A percentile compares a stretch with the other conserved stretches of the same genome.
These are phyloP conservation scores for Elephantulus edwardii DNA, from an alignment of 2,113 vertebrate species.

Conservation along the genomic window DNA sequence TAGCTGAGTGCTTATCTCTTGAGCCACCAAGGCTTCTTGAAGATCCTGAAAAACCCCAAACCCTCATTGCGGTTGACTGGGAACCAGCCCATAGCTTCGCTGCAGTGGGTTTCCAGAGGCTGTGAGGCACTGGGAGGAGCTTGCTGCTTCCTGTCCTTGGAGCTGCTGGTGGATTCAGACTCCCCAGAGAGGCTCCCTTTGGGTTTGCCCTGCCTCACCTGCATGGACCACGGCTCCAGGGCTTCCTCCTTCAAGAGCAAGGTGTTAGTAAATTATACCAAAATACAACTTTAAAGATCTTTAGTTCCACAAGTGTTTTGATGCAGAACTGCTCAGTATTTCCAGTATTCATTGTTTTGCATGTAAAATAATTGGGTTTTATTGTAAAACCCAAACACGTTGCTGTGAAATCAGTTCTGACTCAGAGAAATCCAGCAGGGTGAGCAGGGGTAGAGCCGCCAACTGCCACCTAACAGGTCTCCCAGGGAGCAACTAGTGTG, in stretches of 20 bases:
- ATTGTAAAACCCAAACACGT: background rate
- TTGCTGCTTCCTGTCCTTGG: no score
- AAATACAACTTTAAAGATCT: background rate
- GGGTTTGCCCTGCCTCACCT: no score
- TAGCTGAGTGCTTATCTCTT: no score
- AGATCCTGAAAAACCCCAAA: no score
- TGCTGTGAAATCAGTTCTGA: background rate
- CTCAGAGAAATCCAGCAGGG: no score
- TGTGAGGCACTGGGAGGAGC: no score
- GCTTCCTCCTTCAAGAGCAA: background rate
- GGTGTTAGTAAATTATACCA: background rate
- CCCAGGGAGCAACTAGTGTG: background rate
- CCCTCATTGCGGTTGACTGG: no score
- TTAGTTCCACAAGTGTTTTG: background rate
- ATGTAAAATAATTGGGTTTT: conserved; percentile 3
- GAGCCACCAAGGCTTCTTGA: no score
- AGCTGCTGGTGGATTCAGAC: no score
- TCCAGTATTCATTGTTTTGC: conserved; percentile 18
- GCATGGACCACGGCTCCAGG: background rate
- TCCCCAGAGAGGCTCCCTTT: no score
- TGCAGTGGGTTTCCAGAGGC: no score
- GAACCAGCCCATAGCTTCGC: no score
- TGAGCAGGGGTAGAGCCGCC: background rate
- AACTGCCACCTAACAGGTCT: background rate
- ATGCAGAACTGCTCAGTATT: background rate